Percentiles rank a stretch among this genome's conserved stretches.
Evolutionary conservation across 2,113 vertebrate genomes (phyloP).

Genomic region (Gnathonemus echidnorhynchus): DNA sequence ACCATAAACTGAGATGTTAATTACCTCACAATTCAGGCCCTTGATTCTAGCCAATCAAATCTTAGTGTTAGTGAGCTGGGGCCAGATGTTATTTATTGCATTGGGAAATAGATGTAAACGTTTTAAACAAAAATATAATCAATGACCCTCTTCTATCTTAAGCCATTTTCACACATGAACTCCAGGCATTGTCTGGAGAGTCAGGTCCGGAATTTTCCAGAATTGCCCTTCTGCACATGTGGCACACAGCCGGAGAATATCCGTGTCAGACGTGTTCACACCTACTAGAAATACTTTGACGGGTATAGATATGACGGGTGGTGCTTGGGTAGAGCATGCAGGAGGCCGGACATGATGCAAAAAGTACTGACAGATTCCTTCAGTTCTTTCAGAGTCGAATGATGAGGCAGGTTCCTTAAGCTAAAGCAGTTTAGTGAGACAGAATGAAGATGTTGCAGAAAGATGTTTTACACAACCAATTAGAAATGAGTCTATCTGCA

Average conservation of each 20-base stretch:
- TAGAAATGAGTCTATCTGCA: no score
- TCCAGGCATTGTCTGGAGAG: background rate
- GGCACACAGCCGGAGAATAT: background rate
- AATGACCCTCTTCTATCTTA: background rate
- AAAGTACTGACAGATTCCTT: background rate
- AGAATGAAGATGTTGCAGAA: background rate
- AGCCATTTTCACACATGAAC: background rate
- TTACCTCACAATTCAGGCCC: slow-evolving; percentile 31
- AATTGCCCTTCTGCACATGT: background rate
- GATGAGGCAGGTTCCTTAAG: background rate
- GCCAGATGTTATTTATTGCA: background rate
- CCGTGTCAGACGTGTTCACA: background rate
- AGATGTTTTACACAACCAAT: background rate
- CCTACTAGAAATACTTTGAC: background rate
- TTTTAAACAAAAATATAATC: background rate
- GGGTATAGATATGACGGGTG: background rate
- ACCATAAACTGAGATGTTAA: slow-evolving; percentile 42
- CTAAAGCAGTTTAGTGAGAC: background rate
- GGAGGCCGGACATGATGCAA: background rate
- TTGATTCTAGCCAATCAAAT: slow-evolving; percentile 8
- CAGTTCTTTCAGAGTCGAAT: background rate
- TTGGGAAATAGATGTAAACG: background rate
- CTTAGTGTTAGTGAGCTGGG: background rate
- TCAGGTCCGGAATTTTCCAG: background rate
- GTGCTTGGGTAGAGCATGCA: background rate